Evolutionary conservation across 2,797 vertebrate species (phyloP), one percentile per base, ranked within the genome.

Genomic region (Oryzias dopingdopingensis): DNA sequence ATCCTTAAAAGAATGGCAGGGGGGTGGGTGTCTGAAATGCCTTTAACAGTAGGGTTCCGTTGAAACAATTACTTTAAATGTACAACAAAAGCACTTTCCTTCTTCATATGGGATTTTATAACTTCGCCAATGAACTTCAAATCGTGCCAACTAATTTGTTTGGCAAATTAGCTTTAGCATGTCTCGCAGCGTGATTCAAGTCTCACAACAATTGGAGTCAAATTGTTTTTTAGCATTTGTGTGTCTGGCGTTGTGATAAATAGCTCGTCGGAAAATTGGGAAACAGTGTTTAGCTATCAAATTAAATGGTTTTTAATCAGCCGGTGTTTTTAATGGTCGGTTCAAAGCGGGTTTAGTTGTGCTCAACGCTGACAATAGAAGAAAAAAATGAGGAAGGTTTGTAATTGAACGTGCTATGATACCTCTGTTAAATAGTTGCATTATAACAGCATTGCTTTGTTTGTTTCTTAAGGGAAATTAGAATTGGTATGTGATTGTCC

Each of bases 301-400:
- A 90, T 89, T 89, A 90, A 90, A 90, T 87, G 85, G 76, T 82
- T 89, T 89, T 89, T 90, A 89, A 89, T 89, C 87, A 90, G 88
- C 83, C 67, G 78, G 81, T 82, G 83, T 89, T 90, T 88, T 89
- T 86, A 88, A 86, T 88, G 84, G 84, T 29, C 32, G 81, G 80
- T 79, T 59, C 64, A 49, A 67, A 72, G 81, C 67, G 69, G 72
- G 69, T 71, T 88, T 79, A 83, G 59, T 88, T 86, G 84, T 86
- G 86, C 86, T 88, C 86, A 88, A 88, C 79, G 52, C 56, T 56
- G 77, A 85, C 86, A 83, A 82, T 79, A 83, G 79, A 72, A 62
- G 58, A 71, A 81, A 86, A 80, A 81, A 86, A 86, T 81, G 72
- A 40, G 59, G 66, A 79, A 67, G 72, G 65, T 82, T 86, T 76